These are phyloP conservation scores for Dendrolimus houi DNA, from an alignment of 2,888 invertebrate species.

Conservation along the genomic window DNA sequence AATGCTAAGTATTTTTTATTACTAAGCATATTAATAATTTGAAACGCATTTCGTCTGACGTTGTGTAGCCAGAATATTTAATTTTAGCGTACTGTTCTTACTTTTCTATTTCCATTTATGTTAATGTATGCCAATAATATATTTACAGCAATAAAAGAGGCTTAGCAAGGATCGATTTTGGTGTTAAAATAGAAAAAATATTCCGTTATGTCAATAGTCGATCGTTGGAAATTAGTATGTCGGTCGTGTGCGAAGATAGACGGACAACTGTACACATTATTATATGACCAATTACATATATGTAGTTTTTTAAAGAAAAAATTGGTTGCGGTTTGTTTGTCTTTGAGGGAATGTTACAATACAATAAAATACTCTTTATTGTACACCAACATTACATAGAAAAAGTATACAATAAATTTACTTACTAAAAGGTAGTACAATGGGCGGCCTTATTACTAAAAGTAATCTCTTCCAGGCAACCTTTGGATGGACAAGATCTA, in stretches of 20 bases:
- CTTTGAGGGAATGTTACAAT: too few relatives aligned
- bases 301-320: background rate
- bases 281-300: background rate
- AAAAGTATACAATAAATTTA: too few relatives aligned
- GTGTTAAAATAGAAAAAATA: constrained; percentile 19
- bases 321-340: background rate
- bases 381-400: too few relatives aligned
- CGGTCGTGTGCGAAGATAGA: constrained; percentile 26
- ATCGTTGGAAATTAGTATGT: constrained; percentile 43
- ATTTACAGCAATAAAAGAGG: constrained; percentile 2
- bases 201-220: constrained; percentile 35
- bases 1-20: too few relatives aligned
- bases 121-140: background rate
- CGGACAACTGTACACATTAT: constrained; percentile 3
- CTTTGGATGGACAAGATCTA: too few relatives aligned
- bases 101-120: too few relatives aligned
- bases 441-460: too few relatives aligned
- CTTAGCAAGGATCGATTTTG: constrained; percentile 17
- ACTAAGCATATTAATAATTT: too few relatives aligned
- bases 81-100: background rate
- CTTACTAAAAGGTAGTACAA: too few relatives aligned
- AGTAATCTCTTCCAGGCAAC: too few relatives aligned
- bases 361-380: too few relatives aligned
- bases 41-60: too few relatives aligned
- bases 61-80: background rate